Evolutionary conservation across 1,140 invertebrate genomes (phyloP).

Genomic region (Macrobrachium nipponense): DNA sequence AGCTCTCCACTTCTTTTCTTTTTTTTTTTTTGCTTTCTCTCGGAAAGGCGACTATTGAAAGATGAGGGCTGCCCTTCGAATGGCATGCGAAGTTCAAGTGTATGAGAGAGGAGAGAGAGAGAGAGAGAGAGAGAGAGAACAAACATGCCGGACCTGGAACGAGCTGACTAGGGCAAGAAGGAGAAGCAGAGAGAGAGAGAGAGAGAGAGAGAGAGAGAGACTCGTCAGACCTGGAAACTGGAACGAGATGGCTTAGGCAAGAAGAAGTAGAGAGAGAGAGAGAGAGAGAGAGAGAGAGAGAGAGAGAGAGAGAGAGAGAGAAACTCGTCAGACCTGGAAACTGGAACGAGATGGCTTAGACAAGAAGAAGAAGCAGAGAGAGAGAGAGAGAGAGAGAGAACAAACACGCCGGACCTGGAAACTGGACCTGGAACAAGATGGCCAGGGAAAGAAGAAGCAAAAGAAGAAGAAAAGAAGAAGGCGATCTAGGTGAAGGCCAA

Average conservation of each 20-base stretch:
- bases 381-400: constrained; percentile 33
- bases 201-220: neutral
- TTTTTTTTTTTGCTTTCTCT: no score
- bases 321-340: neutral
- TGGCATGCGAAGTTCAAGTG: no score
- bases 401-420: constrained; percentile 17
- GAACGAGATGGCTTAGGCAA: no score
- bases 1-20: no score
- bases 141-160: constrained; percentile 14
- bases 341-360: no score
- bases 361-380: neutral
- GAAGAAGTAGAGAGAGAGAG: neutral
- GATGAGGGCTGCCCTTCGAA: no score
- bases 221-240: neutral
- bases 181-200: constrained; percentile 5
- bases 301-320: neutral
- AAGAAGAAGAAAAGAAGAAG: neutral
- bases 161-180: constrained; percentile 19
- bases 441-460: constrained; percentile 16
- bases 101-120: neutral
- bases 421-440: constrained; percentile 14
- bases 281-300: neutral
- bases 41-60: no score
- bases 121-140: neutral
- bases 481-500: neutral